Conservation (phyloP, 2,888 invertebrate species). For the Cetonia aurata region DNA sequence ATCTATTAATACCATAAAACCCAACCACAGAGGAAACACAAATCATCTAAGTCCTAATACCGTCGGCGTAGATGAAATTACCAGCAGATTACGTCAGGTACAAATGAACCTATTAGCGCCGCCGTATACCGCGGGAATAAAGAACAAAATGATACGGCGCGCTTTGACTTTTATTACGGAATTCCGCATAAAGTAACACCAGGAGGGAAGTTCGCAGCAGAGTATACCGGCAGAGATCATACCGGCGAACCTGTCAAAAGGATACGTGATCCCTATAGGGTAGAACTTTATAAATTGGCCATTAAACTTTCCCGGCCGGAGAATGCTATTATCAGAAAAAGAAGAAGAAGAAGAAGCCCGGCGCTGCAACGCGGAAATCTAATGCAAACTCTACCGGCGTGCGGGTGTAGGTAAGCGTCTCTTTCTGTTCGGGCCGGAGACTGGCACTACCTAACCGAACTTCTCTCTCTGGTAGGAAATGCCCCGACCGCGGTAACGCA, state of each 20-base stretch:
- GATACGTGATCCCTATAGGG: constrained; percentile 39
- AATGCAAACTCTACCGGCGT: constrained; percentile 14
- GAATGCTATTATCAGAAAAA: constrained; percentile 31
- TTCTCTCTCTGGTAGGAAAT: constrained; percentile 10
- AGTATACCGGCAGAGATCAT: constrained; percentile 12
- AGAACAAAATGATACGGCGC: constrained; percentile 21
- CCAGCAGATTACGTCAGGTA: constrained; percentile 17
- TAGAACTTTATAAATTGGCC: constrained; percentile 38
- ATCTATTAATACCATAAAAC: background rate
- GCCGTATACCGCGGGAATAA: constrained; percentile 17
- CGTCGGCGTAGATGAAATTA: constrained; percentile 19
- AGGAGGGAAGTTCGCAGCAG: constrained; percentile 21
- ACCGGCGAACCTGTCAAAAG: constrained; percentile 28
- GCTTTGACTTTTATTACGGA: constrained; percentile 38
- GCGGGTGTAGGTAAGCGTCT: constrained; percentile 10
- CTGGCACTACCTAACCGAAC: background rate
- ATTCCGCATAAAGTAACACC: constrained; percentile 41
- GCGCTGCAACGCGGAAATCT: constrained; percentile 28
- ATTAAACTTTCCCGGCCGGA: constrained; percentile 34
- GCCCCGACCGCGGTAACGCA: constrained; percentile 2
- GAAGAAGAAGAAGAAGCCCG: background rate
- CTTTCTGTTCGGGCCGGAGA: background rate
- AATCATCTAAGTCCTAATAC: constrained; percentile 6
- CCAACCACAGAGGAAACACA: background rate
- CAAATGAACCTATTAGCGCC: constrained; percentile 30